Evolutionary conservation across 1,140 invertebrate genomes (phyloP), one percentile per base, ranked within the genome.

Genomic region (Ceratina australensis): DNA sequence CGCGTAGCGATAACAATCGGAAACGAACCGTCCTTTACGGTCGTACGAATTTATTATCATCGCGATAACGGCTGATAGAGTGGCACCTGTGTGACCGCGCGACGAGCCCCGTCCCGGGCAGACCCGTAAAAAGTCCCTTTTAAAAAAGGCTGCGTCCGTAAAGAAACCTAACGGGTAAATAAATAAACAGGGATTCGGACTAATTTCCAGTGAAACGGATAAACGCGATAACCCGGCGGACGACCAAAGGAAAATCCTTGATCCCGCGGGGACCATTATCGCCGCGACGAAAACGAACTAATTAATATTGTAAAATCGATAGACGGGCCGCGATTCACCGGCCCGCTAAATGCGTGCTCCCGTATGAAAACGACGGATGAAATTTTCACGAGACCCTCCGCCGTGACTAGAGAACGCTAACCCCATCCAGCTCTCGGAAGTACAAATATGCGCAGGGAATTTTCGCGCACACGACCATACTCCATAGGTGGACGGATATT

Each of bases 341-440:
- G n/a, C n/a, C n/a, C 42, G 63, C 22, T n/a, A 67, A 59, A 75
- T 33, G 24, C 42, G 64, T 16, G 57, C 33, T 59, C 20, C 66
- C 22, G 52, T 73, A 78, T 82, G 80, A 61, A 83, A 83, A 78
- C 60, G 65, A 52, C 59, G 49, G 60, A 20, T 84, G 69, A 80
- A 79, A 82, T 71, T 82, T 79, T 71, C 75, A 65, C 52, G 66
- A 56, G 54, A 49, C 49, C 47, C 54, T 81, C n/a, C 54, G 18
- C 24, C 10, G 24, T 20, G 42, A 10, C 20, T 15, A 69, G 49
- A 47, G 28, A 54, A 79, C 50, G 50, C 18, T 3, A 57, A 8
- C 50, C 42, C 20, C 28, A 18, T 5, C 20, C 50, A 3, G 15
- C 52, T 54, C 47, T 49, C 7, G 4, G 15, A 13, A 49, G 54